A percentile compares a stretch with the other conserved stretches of the same genome.
These are phyloP conservation scores for Festucalex cinctus DNA, from an alignment of 2,113 vertebrate genomes.

Conservation along the genomic window DNA sequence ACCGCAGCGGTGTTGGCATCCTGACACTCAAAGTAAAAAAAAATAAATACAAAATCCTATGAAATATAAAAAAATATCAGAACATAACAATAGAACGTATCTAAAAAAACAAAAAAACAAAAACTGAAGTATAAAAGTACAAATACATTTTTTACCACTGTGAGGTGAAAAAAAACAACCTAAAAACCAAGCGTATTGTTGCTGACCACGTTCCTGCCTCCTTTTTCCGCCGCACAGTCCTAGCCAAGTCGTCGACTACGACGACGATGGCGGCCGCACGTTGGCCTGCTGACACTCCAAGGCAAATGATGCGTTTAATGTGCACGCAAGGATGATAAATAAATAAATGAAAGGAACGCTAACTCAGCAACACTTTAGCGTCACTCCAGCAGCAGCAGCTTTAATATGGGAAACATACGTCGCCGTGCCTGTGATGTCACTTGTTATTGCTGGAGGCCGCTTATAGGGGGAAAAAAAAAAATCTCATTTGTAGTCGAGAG, in stretches of 20 bases:
- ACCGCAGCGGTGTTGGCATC: slow-evolving; percentile 8
- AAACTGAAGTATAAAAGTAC: neutral
- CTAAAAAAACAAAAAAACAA: neutral
- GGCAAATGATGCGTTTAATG: slow-evolving; percentile 55
- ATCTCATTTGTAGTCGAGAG: slow-evolving; percentile 54
- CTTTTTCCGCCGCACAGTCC: neutral
- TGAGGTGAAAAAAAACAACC: neutral
- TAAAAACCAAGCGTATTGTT: neutral
- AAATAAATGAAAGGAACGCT: slow-evolving; percentile 32
- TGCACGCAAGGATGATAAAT: neutral
- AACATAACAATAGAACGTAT: neutral
- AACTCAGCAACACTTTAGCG: slow-evolving; percentile 50
- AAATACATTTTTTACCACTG: neutral
- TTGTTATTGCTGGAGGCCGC: slow-evolving; percentile 64
- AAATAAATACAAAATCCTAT: neutral
- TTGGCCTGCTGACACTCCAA: slow-evolving; percentile 13
- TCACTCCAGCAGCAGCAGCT: slow-evolving; percentile 44
- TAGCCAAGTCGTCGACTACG: neutral
- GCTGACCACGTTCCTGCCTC: neutral
- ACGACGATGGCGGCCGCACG: neutral
- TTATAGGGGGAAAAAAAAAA: slow-evolving; percentile 63
- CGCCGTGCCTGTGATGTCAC: slow-evolving; percentile 56
- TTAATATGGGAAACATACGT: slow-evolving; percentile 57
- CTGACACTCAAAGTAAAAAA: slow-evolving; percentile 25
- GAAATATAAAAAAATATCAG: neutral